phyloP scores from a whole-genome alignment of 2,888 invertebrate genomes.

The Linnaemya vulpina region DNA sequence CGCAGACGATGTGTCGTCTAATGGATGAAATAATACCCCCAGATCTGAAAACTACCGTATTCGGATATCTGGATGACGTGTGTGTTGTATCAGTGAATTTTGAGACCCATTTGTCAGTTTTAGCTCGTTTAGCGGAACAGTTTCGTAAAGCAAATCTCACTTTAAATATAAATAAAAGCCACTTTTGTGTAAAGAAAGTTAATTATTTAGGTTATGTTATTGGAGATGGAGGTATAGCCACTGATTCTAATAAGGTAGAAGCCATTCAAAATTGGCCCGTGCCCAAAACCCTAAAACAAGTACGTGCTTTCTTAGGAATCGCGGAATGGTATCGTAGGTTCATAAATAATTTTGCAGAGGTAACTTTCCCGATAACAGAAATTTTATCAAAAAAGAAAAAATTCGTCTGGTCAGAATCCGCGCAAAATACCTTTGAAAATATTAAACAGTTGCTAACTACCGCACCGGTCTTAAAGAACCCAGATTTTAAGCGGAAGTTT shows the following conservation, averaged over 20 bases:
- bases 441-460: constrained; percentile 31
- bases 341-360: background rate
- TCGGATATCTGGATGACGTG: too few relatives aligned
- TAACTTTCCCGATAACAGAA: constrained; percentile 27
- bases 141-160: too few relatives aligned
- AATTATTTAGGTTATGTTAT: too few relatives aligned
- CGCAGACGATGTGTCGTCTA: constrained; percentile 40
- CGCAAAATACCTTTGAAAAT: constrained; percentile 32
- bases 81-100: too few relatives aligned
- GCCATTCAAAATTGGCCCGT: background rate
- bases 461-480: too few relatives aligned
- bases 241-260: background rate
- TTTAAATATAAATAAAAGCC: too few relatives aligned
- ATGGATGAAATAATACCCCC: constrained; percentile 66
- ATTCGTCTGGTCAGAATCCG: constrained; percentile 31
- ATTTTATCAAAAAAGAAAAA: constrained; percentile 24
- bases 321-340: too few relatives aligned
- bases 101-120: too few relatives aligned
- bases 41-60: constrained; percentile 16
- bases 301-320: background rate
- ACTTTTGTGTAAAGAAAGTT: too few relatives aligned
- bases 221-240: constrained; percentile 9
- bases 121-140: too few relatives aligned
- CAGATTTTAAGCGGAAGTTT: constrained; percentile 38
- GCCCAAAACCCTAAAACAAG: background rate